Evolutionary conservation across 2,888 invertebrate species (phyloP), one percentile per base, ranked within the genome.

Genomic region (Rhaphigaster nebulosa): DNA sequence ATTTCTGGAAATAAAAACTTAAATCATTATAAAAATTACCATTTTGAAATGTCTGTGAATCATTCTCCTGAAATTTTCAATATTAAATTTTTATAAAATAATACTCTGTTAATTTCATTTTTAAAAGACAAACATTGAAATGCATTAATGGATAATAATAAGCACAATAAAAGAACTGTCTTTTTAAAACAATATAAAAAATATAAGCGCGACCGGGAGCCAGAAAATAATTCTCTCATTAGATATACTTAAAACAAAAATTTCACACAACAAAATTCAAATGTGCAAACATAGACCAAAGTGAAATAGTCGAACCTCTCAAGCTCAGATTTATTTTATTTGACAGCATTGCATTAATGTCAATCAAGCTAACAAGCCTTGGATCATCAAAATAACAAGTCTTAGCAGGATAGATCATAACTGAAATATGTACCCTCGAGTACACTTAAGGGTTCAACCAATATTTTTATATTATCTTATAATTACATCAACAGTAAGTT

Each of bases 1-100:
- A 38, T 76, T 76, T 76, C 70, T 76, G 70, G 20, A 76, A 65
- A 76, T 38, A 38, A 76, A 70, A 76, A 76, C 34, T 76, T 52
- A 38, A 38, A 38, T 1, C 34, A 38, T 20, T 38, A 76, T 76
- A 38, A 34, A 38, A 34, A 38, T 20, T 38, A 34, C 1, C 4
- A 70, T 70, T 70, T 18, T 34, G 6, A 70, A 4, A 34, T 34
- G 52, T 10, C 5, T n/a, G 56, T 56, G 12, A 29, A n/a, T 60
- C 12, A 60, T 60, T 60, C 15, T 60, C 13, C 60, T n/a, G n/a
- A 12, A 13, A 29, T 12, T 60, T n/a, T n/a, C 10, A 60, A n/a
- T 60, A 6, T 45, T 45, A n/a, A n/a, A 6, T 45, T 45, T 10
- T 45, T 45, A 6, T 10, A 6, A 45, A 45, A 45, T 45, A 45